A percentile compares a stretch with the other conserved stretches of the same genome.
Conservation (phyloP, 2,888 invertebrate genomes). For the Aspidiotus destructor region DNA sequence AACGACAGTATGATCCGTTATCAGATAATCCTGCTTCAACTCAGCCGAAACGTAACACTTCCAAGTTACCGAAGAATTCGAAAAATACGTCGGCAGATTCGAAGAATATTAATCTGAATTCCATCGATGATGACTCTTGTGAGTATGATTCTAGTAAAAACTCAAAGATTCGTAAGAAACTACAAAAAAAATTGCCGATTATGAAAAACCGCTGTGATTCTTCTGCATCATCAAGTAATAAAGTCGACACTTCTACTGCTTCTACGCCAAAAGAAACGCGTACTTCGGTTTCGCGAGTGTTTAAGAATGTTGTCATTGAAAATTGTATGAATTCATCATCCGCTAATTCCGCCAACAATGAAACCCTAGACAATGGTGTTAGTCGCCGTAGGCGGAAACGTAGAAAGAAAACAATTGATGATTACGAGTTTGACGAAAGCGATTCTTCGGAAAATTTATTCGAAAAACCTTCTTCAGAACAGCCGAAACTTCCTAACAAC, state of each 20-base stretch:
- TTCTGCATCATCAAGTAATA: too few relatives aligned
- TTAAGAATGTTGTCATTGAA: background rate
- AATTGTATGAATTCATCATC: background rate
- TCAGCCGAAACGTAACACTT: background rate
- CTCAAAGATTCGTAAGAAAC: too few relatives aligned
- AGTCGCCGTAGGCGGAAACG: background rate
- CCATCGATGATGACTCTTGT: too few relatives aligned
- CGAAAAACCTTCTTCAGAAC: background rate
- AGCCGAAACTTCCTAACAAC: background rate
- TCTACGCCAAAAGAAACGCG: background rate
- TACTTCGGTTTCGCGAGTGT: background rate
- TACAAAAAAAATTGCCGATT: too few relatives aligned
- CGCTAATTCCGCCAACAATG: too few relatives aligned
- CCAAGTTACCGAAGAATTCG: background rate
- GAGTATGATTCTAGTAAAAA: too few relatives aligned
- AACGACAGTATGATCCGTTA: background rate
- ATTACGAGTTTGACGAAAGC: background rate
- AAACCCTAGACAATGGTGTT: background rate
- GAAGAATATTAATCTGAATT: too few relatives aligned
- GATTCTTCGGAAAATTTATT: constrained; percentile 3
- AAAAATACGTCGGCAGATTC: too few relatives aligned
- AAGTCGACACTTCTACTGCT: too few relatives aligned
- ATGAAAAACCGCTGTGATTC: too few relatives aligned
- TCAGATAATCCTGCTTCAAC: background rate
- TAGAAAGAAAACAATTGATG: background rate